These are phyloP conservation scores for Microtus richardsoni DNA, from an alignment of 2,113 vertebrate species.

Conservation along the genomic window DNA sequence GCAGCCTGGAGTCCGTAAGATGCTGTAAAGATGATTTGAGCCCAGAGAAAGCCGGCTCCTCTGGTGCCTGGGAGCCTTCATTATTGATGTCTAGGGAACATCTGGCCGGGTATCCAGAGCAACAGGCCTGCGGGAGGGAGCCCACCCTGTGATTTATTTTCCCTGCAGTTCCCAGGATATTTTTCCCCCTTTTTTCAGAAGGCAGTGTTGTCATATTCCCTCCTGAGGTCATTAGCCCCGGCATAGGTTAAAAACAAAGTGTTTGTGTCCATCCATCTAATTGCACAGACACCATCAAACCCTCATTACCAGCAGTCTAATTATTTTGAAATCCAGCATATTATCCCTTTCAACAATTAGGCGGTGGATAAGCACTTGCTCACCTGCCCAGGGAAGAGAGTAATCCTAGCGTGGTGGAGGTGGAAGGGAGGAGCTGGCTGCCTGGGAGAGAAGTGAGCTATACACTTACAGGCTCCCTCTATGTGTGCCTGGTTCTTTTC, in stretches of 20 bases:
- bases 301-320: slow-evolving; percentile 84
- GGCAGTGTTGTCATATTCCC: slow-evolving; percentile 82
- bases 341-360: slow-evolving; percentile 82
- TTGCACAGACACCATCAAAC: slow-evolving; percentile 78
- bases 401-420: slow-evolving; percentile 50
- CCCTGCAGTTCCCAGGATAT: slow-evolving; percentile 72
- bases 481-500: slow-evolving; percentile 6
- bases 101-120: slow-evolving; percentile 45
- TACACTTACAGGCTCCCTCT: slow-evolving; percentile 36
- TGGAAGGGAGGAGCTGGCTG: slow-evolving; percentile 2
- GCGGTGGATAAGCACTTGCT: slow-evolving; percentile 69
- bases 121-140: slow-evolving; percentile 64
- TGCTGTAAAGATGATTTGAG: background rate
- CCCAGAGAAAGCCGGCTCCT: background rate
- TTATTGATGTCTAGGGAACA: background rate
- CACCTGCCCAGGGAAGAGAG: slow-evolving; percentile 79
- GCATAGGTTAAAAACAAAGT: slow-evolving; percentile 86
- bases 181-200: slow-evolving; percentile 72
- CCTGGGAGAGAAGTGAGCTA: slow-evolving; percentile 55
- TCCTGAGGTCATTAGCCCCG: slow-evolving; percentile 88
- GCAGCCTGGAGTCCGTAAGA: background rate
- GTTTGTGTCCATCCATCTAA: slow-evolving; percentile 81
- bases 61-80: background rate
- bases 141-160: slow-evolving; percentile 71
- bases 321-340: slow-evolving; percentile 84